These are phyloP conservation scores for Bellardia pandia DNA, from an alignment of 2,888 invertebrate species.

Conservation along the genomic window DNA sequence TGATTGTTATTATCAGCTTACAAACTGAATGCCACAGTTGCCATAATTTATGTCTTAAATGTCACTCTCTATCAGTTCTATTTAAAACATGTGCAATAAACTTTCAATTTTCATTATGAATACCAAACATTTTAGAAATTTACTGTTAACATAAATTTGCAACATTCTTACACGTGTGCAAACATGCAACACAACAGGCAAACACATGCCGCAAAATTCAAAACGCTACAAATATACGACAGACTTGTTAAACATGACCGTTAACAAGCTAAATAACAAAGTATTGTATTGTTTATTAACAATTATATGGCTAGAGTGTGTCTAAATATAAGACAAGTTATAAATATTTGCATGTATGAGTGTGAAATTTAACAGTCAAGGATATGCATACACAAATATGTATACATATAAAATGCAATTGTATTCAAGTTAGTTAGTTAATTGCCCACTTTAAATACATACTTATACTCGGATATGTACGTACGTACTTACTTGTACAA, in stretches of 20 bases:
- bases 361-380: slow-evolving; percentile 3
- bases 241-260: slow-evolving; percentile 64
- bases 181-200: slow-evolving; percentile 1
- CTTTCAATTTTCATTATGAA: slow-evolving; percentile 51
- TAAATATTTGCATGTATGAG: slow-evolving; percentile 28
- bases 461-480: slow-evolving; percentile 40
- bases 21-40: background rate
- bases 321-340: background rate
- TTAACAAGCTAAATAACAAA: slow-evolving; percentile 69
- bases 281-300: slow-evolving; percentile 67
- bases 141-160: slow-evolving; percentile 51
- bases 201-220: background rate
- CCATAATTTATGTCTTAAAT: slow-evolving; percentile 8
- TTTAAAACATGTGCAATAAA: slow-evolving; percentile 13
- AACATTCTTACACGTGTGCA: slow-evolving; percentile 31
- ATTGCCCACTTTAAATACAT: slow-evolving; percentile 76
- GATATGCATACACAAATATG: slow-evolving; percentile 3
- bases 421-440: slow-evolving; percentile 61
- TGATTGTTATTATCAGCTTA: background rate
- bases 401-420: slow-evolving; percentile 16
- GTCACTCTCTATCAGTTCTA: slow-evolving; percentile 1
- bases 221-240: background rate
- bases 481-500: too few species aligned
- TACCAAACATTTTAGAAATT: slow-evolving; percentile 46
- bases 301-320: slow-evolving; percentile 31